phyloP scores from a whole-genome alignment of 2,888 invertebrate genomes.

The Callyntrura guangdongensis region DNA sequence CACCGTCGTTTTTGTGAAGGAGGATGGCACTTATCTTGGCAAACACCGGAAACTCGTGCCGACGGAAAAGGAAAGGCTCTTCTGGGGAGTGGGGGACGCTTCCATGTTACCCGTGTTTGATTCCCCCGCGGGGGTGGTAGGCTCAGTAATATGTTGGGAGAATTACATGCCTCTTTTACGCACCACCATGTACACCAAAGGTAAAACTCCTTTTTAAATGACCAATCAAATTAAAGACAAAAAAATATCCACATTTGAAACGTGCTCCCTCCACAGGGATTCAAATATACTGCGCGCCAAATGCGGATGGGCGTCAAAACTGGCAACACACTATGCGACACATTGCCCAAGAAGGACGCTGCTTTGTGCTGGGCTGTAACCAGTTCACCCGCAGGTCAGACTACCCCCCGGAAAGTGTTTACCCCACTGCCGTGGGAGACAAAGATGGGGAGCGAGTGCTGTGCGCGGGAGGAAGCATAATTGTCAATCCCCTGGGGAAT shows the following conservation, averaged over 20 bases:
- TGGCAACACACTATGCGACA: conserved; percentile 80
- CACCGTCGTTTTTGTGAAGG: conserved; percentile 71
- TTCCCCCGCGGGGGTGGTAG: conserved; percentile 76
- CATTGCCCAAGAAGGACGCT: conserved; percentile 80
- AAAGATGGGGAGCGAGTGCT: conserved; percentile 64
- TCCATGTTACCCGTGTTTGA: conserved; percentile 80
- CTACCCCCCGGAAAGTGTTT: conserved; percentile 64
- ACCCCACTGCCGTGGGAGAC: conserved; percentile 49
- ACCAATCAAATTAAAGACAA: too few relatives aligned
- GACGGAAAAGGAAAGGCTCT: conserved; percentile 71
- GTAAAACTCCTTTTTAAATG: conserved; percentile 61
- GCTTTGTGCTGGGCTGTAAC: conserved; percentile 79
- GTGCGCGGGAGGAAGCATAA: conserved; percentile 76
- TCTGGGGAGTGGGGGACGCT: conserved; percentile 79
- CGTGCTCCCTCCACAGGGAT: conserved; percentile 76
- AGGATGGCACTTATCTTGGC: conserved; percentile 74
- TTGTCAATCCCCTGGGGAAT: conserved; percentile 79
- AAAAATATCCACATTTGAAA: too few relatives aligned
- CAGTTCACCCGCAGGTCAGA: conserved; percentile 73
- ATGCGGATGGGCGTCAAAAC: conserved; percentile 75
- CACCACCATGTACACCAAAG: conserved; percentile 78
- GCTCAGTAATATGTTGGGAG: conserved; percentile 81
- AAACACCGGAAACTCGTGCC: conserved; percentile 74
- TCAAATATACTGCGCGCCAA: conserved; percentile 81
- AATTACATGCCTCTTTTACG: conserved; percentile 81